Conservation (phyloP, 1,140 invertebrate genomes). For the Polyergus mexicanus region DNA sequence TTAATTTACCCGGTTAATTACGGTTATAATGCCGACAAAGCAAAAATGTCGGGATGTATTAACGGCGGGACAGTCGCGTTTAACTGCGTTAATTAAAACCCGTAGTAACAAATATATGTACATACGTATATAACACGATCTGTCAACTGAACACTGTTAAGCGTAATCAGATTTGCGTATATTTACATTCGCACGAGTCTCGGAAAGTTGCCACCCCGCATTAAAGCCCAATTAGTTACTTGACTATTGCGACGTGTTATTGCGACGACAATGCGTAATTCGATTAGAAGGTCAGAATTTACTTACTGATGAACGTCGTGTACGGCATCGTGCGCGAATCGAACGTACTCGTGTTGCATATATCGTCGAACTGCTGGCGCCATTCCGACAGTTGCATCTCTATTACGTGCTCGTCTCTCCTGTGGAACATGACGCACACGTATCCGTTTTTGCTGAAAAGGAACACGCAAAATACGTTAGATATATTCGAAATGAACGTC, state of each 20-base stretch:
- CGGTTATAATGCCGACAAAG: conserved; percentile 50
- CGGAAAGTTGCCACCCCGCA: conserved; percentile 52
- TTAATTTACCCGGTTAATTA: conserved; percentile 58
- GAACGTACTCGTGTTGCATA: conserved; percentile 82
- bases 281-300: conserved; percentile 66
- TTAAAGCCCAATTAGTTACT: conserved; percentile 60
- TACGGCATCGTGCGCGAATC: conserved; percentile 81
- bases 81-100: conserved; percentile 60
- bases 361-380: conserved; percentile 84
- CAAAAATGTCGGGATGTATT: conserved; percentile 48
- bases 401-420: conserved; percentile 87
- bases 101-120: conserved; percentile 34
- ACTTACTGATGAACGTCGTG: conserved; percentile 86
- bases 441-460: conserved; percentile 87
- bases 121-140: conserved; percentile 39
- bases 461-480: conserved; percentile 25
- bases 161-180: conserved; percentile 60
- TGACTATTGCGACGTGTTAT: conserved; percentile 37
- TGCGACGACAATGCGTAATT: conserved; percentile 53
- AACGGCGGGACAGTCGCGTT: conserved; percentile 12
- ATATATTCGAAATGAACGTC: conserved; percentile 8
- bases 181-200: conserved; percentile 28
- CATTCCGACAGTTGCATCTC: conserved; percentile 88
- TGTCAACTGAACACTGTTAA: conserved; percentile 49
- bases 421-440: conserved; percentile 87